Conservation (phyloP, 2,113 vertebrate species). For the Turdus rufiventris region DNA sequence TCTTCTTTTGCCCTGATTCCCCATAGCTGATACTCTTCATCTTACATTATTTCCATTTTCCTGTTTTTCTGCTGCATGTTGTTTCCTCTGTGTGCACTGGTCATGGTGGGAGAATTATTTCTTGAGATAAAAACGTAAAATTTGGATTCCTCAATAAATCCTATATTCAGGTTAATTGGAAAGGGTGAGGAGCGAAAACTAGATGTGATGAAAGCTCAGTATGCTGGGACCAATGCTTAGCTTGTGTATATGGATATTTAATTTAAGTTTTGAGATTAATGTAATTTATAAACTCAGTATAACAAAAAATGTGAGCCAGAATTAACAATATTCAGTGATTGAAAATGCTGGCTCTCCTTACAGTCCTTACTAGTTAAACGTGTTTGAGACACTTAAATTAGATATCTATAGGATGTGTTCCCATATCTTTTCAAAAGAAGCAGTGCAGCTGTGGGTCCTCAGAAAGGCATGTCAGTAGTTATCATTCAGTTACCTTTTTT, state of each 20-base stretch:
- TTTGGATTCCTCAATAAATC: neutral
- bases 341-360: neutral
- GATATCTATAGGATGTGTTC: neutral
- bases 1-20: neutral
- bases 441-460: neutral
- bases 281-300: neutral
- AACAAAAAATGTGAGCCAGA: neutral
- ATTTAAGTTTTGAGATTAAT: neutral
- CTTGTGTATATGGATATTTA: neutral
- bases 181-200: neutral
- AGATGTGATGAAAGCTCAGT: neutral
- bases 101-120: neutral
- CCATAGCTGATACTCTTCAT: neutral
- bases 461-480: neutral
- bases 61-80: neutral
- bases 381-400: neutral
- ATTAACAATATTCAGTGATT: neutral
- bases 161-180: neutral
- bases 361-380: neutral
- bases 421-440: neutral
- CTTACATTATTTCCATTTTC: constrained; percentile 10
- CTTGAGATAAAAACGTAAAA: neutral
- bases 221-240: neutral
- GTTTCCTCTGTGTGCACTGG: neutral
- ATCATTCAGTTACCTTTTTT: neutral